These are phyloP conservation scores for Masnerella sp. DNA, from an alignment of 2,888 invertebrate species.

Conservation along the genomic window DNA sequence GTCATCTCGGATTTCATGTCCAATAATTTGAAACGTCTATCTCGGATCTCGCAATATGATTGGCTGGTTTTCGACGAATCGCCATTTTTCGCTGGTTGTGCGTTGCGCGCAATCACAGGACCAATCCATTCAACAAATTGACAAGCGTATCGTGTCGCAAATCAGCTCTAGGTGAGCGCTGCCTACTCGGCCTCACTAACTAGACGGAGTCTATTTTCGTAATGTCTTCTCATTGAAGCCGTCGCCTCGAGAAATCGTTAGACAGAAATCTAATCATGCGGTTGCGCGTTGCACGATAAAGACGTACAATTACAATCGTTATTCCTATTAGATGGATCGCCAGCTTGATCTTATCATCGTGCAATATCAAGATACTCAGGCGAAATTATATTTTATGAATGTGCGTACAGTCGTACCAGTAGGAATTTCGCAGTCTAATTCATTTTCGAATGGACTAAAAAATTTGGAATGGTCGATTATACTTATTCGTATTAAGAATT, in stretches of 20 bases:
- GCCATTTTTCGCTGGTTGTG: slow-evolving; percentile 28
- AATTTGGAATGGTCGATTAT: too few relatives aligned
- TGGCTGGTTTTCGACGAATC: slow-evolving; percentile 49
- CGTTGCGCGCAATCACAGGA: slow-evolving; percentile 47
- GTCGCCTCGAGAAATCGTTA: slow-evolving; percentile 57
- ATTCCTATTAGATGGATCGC: slow-evolving; percentile 50
- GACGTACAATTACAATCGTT: slow-evolving; percentile 61
- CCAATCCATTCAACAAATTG: slow-evolving; percentile 54
- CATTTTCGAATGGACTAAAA: too few relatives aligned
- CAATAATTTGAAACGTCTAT: slow-evolving; percentile 44
- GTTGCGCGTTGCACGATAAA: slow-evolving; percentile 57
- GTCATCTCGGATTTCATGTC: slow-evolving; percentile 17
- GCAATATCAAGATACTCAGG: too few relatives aligned
- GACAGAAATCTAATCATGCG: slow-evolving; percentile 59
- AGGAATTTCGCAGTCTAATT: too few relatives aligned
- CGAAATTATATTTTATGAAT: slow-evolving; percentile 17
- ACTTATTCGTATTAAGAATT: too few relatives aligned
- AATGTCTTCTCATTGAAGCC: slow-evolving; percentile 57
- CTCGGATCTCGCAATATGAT: slow-evolving; percentile 31
- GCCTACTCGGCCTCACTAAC: slow-evolving; percentile 51
- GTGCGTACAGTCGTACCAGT: too few relatives aligned
- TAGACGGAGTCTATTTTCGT: slow-evolving; percentile 58
- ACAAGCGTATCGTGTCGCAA: slow-evolving; percentile 57
- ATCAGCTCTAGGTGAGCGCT: slow-evolving; percentile 35
- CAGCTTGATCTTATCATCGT: slow-evolving; percentile 55